Percentiles rank a stretch among this genome's conserved stretches.
Conservation (phyloP, 1,140 invertebrate genomes). For the Drosophila prosaltans region DNA sequence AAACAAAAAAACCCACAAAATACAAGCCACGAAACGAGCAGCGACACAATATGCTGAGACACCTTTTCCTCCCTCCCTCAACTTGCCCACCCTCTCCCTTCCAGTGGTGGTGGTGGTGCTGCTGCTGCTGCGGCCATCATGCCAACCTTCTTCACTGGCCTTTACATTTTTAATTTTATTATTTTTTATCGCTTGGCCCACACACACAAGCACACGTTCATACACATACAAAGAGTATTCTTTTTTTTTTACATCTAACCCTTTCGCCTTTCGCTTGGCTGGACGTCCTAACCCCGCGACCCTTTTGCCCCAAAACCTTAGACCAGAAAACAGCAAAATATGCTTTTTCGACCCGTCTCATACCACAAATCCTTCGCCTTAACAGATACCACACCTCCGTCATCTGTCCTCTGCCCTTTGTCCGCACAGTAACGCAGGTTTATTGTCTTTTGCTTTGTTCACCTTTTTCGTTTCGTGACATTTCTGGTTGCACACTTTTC, state of each 20-base stretch:
- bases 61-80: slow-evolving; percentile 1
- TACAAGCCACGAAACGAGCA: slow-evolving; percentile 72
- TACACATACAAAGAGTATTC: neutral
- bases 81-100: neutral
- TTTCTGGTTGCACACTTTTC: neutral
- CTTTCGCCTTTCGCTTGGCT: slow-evolving; percentile 50
- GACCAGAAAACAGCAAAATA: slow-evolving; percentile 58
- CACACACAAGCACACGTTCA: slow-evolving; percentile 19
- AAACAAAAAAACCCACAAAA: slow-evolving; percentile 31
- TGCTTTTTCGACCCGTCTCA: slow-evolving; percentile 54
- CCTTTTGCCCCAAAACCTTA: slow-evolving; percentile 11
- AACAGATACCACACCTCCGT: neutral
- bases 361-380: slow-evolving; percentile 8
- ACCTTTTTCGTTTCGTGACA: slow-evolving; percentile 17
- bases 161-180: slow-evolving; percentile 68
- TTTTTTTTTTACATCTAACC: slow-evolving; percentile 44
- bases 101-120: neutral
- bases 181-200: slow-evolving; percentile 69
- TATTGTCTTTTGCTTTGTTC: slow-evolving; percentile 55
- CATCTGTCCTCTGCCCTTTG: neutral
- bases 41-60: slow-evolving; percentile 69
- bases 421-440: slow-evolving; percentile 30
- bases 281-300: slow-evolving; percentile 51
- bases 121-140: neutral
- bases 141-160: slow-evolving; percentile 13